phyloP scores from a whole-genome alignment of 2,797 vertebrate species.

The Acanthiza pusilla region DNA sequence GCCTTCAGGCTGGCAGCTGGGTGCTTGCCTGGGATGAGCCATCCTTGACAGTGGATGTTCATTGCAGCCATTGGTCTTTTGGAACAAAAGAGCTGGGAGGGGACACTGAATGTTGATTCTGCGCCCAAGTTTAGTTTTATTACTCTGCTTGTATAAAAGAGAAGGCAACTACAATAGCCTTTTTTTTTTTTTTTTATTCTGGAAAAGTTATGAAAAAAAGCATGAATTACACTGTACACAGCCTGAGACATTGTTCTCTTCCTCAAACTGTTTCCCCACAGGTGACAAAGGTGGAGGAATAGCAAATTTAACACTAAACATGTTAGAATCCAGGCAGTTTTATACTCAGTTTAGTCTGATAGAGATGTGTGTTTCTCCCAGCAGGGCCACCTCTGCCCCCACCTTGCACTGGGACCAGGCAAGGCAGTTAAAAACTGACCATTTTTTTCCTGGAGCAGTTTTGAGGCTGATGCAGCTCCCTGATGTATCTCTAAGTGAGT shows the following conservation, averaged over 20 bases:
- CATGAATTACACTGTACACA: neutral
- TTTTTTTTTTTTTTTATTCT: neutral
- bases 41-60: neutral
- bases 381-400: neutral
- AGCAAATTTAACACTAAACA: accelerated
- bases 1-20: neutral
- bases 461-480: neutral
- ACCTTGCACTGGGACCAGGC: neutral
- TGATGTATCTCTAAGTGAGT: neutral
- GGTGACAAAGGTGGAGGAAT: neutral
- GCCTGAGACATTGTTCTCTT: accelerated
- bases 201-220: neutral
- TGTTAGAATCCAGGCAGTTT: neutral
- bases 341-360: neutral
- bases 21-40: neutral
- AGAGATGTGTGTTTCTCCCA: neutral
- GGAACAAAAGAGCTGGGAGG: neutral
- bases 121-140: neutral
- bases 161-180: neutral
- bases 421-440: neutral
- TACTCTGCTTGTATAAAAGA: neutral
- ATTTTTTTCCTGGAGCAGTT: neutral
- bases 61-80: neutral
- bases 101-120: neutral
- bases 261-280: neutral